Base-by-base conservation (phyloP, 1,140 invertebrate species). In the Formica selysi region DNA sequence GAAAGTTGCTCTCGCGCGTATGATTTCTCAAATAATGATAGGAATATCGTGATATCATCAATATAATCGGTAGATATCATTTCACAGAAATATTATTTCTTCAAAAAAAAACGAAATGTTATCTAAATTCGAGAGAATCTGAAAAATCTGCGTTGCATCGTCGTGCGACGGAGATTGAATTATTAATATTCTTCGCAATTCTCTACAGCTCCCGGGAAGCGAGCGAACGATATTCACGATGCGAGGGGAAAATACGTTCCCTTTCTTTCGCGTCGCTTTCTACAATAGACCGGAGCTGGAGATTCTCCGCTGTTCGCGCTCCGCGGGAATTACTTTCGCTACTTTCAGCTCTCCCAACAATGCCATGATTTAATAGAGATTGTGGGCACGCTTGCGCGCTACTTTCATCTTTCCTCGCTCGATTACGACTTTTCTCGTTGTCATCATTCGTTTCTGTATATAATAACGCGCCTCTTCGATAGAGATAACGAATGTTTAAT, bases 311-410 rank as follows among this genome's bases (percentile, higher is more conserved):
- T 89, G 59, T 79, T 88, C 36, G 13, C 62, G 76, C 64, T 41
- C 10, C 51, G 51, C 76, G 70, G 48, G 76, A 89, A 89, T 89
- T 90, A 90, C 89, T 90, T 90, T 90, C 89, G 89, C 89, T 89
- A 79, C 89, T 90, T 90, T 90, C 89, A 86, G 76, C 87, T 90
- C 85, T 80, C 73, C 71, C 73, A 61, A 85, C 76, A 64, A 80
- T 74, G 59, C 67, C 51, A 76, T 87, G 86, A 87, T 87, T 80
- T 85, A 81, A 90, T 84, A 74, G 74, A 59, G 74, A 89, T 67
- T 48, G 54, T 22, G 67, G 64, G 48, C 36, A 67, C 48, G 59
- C 54, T 61, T 36, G 19, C 32, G 57, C 74, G 36, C 64, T 70
- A 89, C 89, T 90, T 90, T 90, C 89, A 65, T 89, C 62, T 76